Evolutionary conservation across 2,888 invertebrate species (phyloP).

Genomic region (Cancer borealis): DNA sequence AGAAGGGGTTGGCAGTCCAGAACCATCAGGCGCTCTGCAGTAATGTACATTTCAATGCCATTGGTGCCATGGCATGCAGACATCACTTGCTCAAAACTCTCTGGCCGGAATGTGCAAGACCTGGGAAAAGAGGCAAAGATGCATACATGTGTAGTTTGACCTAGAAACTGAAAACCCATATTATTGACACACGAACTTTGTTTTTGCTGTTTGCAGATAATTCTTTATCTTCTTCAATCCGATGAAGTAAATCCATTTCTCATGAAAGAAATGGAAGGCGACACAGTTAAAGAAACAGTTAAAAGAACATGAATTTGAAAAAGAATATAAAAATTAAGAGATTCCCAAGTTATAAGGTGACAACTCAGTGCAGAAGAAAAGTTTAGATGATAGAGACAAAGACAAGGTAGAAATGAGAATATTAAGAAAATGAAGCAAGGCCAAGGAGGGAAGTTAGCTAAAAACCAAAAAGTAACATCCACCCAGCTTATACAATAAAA

Average conservation of each 20-base stretch:
- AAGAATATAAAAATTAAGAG: too few species aligned
- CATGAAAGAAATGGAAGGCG: not conserved
- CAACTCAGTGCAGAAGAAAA: too few species aligned
- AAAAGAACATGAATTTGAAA: too few species aligned
- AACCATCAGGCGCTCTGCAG: constrained; percentile 88
- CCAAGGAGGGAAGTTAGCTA: too few species aligned
- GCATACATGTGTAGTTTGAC: not conserved
- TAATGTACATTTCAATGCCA: constrained; percentile 88
- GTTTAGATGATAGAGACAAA: too few species aligned
- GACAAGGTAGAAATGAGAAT: too few species aligned
- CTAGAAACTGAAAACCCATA: not conserved
- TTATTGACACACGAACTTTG: not conserved
- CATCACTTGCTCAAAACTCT: constrained; percentile 85
- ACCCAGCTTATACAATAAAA: too few species aligned
- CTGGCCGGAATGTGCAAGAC: constrained; percentile 81
- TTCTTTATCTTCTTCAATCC: not conserved
- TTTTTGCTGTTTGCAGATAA: not conserved
- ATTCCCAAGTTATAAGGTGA: too few species aligned
- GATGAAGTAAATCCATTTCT: not conserved
- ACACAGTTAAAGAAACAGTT: not conserved
- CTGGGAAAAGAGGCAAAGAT: constrained; percentile 61
- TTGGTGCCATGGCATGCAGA: constrained; percentile 87
- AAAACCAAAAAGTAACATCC: too few species aligned
- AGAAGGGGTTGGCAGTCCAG: constrained; percentile 92
- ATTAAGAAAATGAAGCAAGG: too few species aligned